These are phyloP conservation scores for Pangasius mekongensis DNA, from an alignment of 2,797 vertebrate species.

Conservation along the genomic window DNA sequence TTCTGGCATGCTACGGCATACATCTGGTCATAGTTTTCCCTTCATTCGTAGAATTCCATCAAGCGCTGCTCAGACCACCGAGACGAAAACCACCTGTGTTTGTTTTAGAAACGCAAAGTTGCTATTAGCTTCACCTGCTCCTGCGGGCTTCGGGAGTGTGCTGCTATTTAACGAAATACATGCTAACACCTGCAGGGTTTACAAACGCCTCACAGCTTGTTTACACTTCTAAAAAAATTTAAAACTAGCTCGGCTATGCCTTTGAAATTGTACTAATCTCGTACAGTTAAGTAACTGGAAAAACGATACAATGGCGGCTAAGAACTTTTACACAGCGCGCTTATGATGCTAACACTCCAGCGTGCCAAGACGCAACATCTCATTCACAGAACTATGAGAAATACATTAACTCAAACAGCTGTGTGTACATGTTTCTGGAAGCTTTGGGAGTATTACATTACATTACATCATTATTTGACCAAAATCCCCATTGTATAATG, in stretches of 20 bases:
- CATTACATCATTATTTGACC: background rate
- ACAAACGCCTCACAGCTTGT: background rate
- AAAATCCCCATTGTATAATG: background rate
- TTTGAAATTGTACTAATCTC: background rate
- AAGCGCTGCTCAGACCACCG: background rate
- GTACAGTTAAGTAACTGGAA: background rate
- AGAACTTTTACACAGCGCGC: background rate
- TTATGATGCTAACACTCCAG: background rate
- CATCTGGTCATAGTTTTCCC: background rate
- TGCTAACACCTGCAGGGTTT: background rate
- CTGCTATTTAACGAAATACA: background rate
- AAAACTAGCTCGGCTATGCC: background rate
- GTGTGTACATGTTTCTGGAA: background rate
- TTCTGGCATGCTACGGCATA: background rate
- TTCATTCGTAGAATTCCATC: background rate
- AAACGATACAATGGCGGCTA: background rate
- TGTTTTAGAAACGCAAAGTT: conserved; percentile 12
- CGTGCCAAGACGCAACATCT: background rate
- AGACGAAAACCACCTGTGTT: conserved; percentile 27
- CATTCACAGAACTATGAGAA: background rate
- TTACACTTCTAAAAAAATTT: background rate
- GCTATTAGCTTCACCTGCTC: conserved; percentile 18
- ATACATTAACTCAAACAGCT: background rate
- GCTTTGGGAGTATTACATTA: background rate
- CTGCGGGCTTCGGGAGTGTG: background rate